Conservation (phyloP, 2,113 vertebrate genomes). For the rat (Rattus norvegicus) region DNA sequence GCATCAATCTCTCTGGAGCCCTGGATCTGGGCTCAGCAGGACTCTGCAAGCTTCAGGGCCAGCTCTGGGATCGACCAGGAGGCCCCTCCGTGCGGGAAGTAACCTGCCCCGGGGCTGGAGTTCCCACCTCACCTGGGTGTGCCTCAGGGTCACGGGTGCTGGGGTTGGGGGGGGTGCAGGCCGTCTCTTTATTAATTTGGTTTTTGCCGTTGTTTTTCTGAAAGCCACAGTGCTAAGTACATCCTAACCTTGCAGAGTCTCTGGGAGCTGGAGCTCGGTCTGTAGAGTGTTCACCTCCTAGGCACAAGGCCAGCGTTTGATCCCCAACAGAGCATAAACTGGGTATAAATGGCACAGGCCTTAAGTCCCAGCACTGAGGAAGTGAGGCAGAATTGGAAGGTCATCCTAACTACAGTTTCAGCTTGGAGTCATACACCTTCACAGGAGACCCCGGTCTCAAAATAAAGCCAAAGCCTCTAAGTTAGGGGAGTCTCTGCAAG, state of each 20-base stretch:
- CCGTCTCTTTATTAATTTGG: neutral
- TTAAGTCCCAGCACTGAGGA: neutral
- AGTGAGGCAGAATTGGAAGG: neutral
- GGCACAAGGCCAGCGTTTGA: neutral
- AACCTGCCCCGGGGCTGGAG: neutral
- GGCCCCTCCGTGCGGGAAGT: neutral
- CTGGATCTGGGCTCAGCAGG: neutral
- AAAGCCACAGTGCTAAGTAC: accelerated
- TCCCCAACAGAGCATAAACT: neutral
- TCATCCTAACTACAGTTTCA: neutral
- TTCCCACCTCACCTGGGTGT: accelerated
- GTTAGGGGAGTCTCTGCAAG: neutral
- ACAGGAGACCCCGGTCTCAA: neutral
- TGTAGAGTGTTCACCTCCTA: no score
- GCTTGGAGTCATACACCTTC: neutral
- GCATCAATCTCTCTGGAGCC: neutral
- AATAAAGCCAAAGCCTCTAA: neutral
- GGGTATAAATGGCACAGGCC: neutral
- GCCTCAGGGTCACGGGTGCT: accelerated
- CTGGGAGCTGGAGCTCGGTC: neutral
- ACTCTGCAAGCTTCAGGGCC: no score
- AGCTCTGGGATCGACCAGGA: neutral
- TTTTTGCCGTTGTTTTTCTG: neutral
- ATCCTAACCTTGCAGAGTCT: neutral
- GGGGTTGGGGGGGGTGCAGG: neutral